Conservation (phyloP, 2,797 vertebrate species). For the Dryobates pubescens region DNA sequence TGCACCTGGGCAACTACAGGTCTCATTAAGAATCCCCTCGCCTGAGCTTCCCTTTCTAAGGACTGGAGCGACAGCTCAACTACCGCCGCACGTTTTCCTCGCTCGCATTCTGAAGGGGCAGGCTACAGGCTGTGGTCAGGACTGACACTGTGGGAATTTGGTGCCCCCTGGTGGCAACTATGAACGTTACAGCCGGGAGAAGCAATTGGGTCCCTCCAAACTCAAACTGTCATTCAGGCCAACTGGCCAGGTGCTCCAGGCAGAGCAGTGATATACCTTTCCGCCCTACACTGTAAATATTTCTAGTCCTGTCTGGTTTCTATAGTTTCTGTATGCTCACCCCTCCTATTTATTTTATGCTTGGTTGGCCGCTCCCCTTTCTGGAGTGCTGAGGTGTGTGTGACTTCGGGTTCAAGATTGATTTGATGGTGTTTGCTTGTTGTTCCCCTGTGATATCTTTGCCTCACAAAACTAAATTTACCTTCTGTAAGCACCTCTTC, state of each 20-base stretch:
- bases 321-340: neutral
- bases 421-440: neutral
- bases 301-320: neutral
- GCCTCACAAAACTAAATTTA: neutral
- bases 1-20: neutral
- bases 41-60: neutral
- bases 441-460: neutral
- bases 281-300: neutral
- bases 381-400: neutral
- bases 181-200: neutral
- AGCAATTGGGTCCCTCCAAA: neutral
- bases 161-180: conserved; percentile 46
- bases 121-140: neutral
- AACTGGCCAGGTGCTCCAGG: neutral
- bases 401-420: neutral
- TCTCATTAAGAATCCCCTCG: neutral
- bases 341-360: conserved; percentile 22
- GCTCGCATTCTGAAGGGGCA: rapidly evolving
- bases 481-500: neutral
- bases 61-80: neutral
- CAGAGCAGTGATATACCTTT: neutral
- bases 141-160: neutral
- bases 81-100: neutral
- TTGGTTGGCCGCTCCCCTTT: neutral
- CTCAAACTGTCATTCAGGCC: neutral